Conservation (phyloP, 35 echinoderm and acorn worm species). For the Eucidaris tribuloides region DNA sequence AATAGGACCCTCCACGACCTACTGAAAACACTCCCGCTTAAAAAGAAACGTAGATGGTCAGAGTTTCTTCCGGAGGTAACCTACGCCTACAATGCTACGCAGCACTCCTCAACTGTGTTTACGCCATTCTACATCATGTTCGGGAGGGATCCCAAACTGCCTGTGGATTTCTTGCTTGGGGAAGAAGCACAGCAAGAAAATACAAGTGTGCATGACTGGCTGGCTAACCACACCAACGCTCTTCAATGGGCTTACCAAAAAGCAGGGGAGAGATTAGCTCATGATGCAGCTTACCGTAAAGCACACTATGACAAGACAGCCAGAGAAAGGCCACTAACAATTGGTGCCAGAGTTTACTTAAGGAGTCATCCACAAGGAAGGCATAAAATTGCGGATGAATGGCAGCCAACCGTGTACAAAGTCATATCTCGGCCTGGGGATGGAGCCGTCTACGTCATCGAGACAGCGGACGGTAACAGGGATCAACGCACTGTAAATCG, state of each 20-base stretch:
- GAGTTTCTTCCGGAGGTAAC: slow-evolving; percentile 30
- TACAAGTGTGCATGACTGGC: slow-evolving; percentile 15
- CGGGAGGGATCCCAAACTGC: slow-evolving; percentile 57
- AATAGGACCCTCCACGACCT: slow-evolving; percentile 33
- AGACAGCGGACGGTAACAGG: background rate
- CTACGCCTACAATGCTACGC: slow-evolving; percentile 51
- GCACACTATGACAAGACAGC: slow-evolving; percentile 3
- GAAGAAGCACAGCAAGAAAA: background rate
- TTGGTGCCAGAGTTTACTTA: slow-evolving; percentile 42
- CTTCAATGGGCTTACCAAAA: slow-evolving; percentile 24
- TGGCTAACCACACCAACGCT: background rate
- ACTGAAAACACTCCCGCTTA: background rate
- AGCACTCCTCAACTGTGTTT: slow-evolving; percentile 38
- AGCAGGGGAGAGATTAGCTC: slow-evolving; percentile 5
- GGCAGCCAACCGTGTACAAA: background rate
- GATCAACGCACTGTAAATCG: no score
- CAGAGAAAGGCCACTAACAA: background rate
- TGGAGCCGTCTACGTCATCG: background rate
- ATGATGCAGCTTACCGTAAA: slow-evolving; percentile 27
- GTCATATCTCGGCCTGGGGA: background rate
- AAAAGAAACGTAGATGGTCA: slow-evolving; percentile 21
- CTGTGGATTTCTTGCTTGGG: slow-evolving; percentile 39
- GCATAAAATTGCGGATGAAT: slow-evolving; percentile 48
- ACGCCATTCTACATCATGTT: slow-evolving; percentile 64
- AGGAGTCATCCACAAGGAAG: slow-evolving; percentile 8